Conservation (phyloP, 2,797 vertebrate genomes). For the Synaphobranchus kaupii region DNA sequence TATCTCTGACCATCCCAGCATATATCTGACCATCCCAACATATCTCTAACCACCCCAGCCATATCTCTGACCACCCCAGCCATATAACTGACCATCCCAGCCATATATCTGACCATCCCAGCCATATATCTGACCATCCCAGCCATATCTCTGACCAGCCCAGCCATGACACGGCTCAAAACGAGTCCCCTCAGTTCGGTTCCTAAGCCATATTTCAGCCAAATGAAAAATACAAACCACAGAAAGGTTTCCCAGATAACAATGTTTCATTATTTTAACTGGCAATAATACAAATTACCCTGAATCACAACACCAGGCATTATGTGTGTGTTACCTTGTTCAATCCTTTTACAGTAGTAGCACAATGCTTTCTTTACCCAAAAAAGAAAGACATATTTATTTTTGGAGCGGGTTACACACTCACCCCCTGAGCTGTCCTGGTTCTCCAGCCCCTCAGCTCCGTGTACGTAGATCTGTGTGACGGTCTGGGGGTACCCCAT, state of each 20-base stretch:
- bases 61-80: no score
- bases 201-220: background rate
- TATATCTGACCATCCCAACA: no score
- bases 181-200: background rate
- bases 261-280: background rate
- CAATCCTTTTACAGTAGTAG: background rate
- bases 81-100: no score
- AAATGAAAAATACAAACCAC: background rate
- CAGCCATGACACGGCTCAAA: background rate
- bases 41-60: no score
- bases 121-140: no score
- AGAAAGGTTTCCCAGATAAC: no score
- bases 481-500: conserved; percentile 83
- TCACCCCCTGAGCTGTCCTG: conserved; percentile 72
- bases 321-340: background rate
- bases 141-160: background rate
- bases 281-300: background rate
- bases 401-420: background rate
- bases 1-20: no score
- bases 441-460: conserved; percentile 77
- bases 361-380: background rate
- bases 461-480: conserved; percentile 80
- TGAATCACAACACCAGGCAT: background rate
- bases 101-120: no score
- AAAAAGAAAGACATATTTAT: no score